Percentiles rank a stretch among this genome's conserved stretches.
Evolutionary conservation across 2,797 vertebrate species (phyloP).

Genomic region (Threskiornis aethiopicus): DNA sequence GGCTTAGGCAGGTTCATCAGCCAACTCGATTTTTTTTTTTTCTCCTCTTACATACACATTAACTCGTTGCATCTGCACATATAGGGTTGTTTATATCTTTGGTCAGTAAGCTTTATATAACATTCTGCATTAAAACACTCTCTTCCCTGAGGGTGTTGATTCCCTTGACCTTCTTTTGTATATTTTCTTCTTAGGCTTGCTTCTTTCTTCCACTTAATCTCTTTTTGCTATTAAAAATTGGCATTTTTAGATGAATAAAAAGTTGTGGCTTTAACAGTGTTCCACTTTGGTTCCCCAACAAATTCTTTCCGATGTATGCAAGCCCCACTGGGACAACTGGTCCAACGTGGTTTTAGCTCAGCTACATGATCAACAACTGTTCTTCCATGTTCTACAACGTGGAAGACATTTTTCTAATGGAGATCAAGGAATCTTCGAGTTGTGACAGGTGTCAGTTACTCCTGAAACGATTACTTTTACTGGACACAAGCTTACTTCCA

Average conservation of each 20-base stretch:
- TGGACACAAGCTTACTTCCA: neutral
- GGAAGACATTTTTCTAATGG: neutral
- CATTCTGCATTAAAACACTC: neutral
- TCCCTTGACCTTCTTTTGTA: neutral
- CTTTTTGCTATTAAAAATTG: neutral
- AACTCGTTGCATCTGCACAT: neutral
- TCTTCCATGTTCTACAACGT: neutral
- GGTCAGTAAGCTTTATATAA: neutral
- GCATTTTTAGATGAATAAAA: neutral
- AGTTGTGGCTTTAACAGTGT: neutral
- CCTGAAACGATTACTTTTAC: neutral
- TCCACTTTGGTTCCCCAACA: neutral
- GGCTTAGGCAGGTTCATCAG: neutral
- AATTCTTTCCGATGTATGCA: neutral
- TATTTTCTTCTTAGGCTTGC: neutral
- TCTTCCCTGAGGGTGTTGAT: neutral
- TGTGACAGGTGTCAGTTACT: neutral
- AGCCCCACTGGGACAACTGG: neutral
- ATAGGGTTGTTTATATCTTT: neutral
- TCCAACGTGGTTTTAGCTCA: neutral
- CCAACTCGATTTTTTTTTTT: neutral
- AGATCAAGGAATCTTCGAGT: neutral
- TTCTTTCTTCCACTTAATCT: neutral
- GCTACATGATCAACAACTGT: neutral
- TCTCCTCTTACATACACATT: neutral